A percentile compares a stretch with the other conserved stretches of the same genome.
phyloP scores from a whole-genome alignment of 2,888 invertebrate species.

The Drosophila heteroneura region DNA sequence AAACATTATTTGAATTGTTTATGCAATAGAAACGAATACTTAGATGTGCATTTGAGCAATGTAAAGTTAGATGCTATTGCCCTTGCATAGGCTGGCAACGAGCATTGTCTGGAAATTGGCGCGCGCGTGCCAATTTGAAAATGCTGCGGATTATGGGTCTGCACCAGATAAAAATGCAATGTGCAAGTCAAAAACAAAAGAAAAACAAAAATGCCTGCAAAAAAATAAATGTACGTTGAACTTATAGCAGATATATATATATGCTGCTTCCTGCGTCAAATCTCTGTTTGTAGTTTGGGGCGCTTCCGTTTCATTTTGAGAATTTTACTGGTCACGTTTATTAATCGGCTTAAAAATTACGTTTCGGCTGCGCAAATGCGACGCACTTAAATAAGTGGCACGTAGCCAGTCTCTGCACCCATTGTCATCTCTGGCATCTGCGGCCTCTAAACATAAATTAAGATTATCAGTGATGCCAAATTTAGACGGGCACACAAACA shows the following conservation, averaged over 20 bases:
- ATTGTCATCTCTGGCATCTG: conserved; percentile 55
- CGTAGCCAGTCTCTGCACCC: conserved; percentile 51
- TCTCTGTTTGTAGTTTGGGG: conserved; percentile 20
- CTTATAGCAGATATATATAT: conserved; percentile 7
- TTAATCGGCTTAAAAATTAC: conserved; percentile 72
- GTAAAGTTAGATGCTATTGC: background rate
- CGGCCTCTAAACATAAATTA: conserved; percentile 54
- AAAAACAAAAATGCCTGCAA: conserved; percentile 39
- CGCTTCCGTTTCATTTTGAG: conserved; percentile 50
- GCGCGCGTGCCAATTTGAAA: conserved; percentile 64
- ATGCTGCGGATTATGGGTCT: conserved; percentile 49
- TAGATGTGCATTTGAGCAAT: background rate
- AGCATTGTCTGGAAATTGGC: conserved; percentile 17
- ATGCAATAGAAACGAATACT: too few relatives aligned
- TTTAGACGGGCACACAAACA: background rate
- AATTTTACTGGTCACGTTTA: conserved; percentile 71
- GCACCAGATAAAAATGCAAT: conserved; percentile 33
- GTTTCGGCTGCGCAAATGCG: conserved; percentile 55
- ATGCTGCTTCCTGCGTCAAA: conserved; percentile 44
- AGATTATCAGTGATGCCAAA: conserved; percentile 19
- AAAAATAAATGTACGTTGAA: conserved; percentile 23
- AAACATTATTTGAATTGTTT: background rate
- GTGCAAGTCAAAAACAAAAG: conserved; percentile 38
- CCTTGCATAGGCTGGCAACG: conserved; percentile 38
- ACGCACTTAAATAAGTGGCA: conserved; percentile 46